phyloP scores from a whole-genome alignment of 2,888 invertebrate genomes.

The Agrilus cyanescens region DNA sequence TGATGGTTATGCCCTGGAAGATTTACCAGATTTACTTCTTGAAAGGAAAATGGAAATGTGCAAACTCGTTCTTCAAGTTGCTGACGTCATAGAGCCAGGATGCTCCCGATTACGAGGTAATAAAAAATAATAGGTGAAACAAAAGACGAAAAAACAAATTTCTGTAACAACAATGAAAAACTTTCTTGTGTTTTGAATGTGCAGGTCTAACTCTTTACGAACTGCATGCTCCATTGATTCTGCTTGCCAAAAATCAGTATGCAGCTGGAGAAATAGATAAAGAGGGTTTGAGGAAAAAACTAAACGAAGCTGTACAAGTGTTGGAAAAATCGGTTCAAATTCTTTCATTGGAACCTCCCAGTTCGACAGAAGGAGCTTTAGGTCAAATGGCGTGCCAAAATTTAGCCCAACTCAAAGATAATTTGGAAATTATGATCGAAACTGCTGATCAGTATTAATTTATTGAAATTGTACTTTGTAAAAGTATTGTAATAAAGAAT shows the following conservation, averaged over 20 bases:
- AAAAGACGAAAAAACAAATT: background rate
- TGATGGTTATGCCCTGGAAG: constrained; percentile 56
- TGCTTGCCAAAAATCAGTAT: constrained; percentile 54
- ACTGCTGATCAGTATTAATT: too few relatives aligned
- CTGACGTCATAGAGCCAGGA: constrained; percentile 68
- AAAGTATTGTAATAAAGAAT: too few relatives aligned
- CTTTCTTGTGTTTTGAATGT: constrained; percentile 7
- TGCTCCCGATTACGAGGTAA: constrained; percentile 61
- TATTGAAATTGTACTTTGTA: too few relatives aligned
- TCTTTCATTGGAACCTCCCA: constrained; percentile 52
- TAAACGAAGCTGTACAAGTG: constrained; percentile 51
- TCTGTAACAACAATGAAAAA: background rate
- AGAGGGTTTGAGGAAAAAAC: constrained; percentile 46
- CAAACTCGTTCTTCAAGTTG: constrained; percentile 49
- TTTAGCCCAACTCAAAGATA: constrained; percentile 27
- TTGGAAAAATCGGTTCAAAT: constrained; percentile 55
- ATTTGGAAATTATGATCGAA: constrained; percentile 21
- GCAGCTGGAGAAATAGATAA: constrained; percentile 45
- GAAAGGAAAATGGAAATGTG: constrained; percentile 68
- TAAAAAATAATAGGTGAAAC: background rate
- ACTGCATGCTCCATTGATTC: constrained; percentile 64
- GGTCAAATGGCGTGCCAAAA: constrained; percentile 47
- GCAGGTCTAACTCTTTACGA: constrained; percentile 68
- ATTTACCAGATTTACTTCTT: constrained; percentile 55
- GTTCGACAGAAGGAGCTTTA: constrained; percentile 52